phyloP scores from a whole-genome alignment of 2,113 vertebrate species.

The Upupa epops region DNA sequence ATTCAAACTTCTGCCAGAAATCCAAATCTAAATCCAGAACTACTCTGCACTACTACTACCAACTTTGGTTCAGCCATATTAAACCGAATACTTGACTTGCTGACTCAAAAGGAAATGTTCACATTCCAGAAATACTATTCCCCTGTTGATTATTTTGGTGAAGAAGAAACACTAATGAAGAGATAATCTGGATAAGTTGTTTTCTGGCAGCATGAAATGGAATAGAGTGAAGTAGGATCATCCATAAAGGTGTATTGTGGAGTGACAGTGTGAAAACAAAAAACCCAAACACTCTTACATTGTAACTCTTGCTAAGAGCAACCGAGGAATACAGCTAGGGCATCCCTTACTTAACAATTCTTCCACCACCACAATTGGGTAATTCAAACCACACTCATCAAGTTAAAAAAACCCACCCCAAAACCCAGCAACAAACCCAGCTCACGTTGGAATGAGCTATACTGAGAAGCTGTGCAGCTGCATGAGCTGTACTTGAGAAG shows the following conservation, averaged over 20 bases:
- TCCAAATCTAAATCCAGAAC: background rate
- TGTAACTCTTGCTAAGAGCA: background rate
- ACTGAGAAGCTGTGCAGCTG: background rate
- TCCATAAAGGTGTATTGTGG: background rate
- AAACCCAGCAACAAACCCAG: background rate
- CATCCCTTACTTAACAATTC: background rate
- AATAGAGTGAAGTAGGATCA: background rate
- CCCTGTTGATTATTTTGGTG: background rate
- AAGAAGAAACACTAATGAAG: background rate
- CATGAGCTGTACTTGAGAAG: background rate
- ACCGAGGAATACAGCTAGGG: background rate
- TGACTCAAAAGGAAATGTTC: background rate
- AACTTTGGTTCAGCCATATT: background rate
- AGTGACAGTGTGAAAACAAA: background rate
- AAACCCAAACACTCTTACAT: background rate
- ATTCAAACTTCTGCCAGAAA: background rate
- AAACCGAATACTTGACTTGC: background rate
- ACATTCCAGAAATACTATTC: background rate
- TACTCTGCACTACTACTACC: background rate
- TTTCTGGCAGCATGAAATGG: conserved; percentile 15
- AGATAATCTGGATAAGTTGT: background rate
- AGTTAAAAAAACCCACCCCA: background rate
- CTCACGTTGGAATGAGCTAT: background rate
- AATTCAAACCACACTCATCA: background rate
- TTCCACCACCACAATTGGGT: background rate